Evolutionary conservation across 2,888 invertebrate genomes (phyloP).

Genomic region (Acrobasis suavella): DNA sequence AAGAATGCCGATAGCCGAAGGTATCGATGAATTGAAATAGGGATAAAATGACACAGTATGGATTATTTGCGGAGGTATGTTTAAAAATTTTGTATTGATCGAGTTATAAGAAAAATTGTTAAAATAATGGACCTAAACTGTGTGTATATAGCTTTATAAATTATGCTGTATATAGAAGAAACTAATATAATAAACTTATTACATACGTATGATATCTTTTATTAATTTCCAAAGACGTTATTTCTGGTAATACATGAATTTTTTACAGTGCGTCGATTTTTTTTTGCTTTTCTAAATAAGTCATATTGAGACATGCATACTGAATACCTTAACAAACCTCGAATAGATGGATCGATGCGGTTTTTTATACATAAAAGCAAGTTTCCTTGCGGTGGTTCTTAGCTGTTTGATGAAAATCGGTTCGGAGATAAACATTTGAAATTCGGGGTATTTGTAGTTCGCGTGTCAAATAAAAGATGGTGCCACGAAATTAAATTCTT

Average conservation of each 20-base stretch:
- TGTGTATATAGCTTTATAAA: slow-evolving; percentile 69
- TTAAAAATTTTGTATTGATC: slow-evolving; percentile 35
- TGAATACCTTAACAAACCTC: too few species aligned
- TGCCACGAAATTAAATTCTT: too few species aligned
- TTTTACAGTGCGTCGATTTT: too few species aligned
- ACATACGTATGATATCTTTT: slow-evolving; percentile 36
- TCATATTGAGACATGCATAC: too few species aligned
- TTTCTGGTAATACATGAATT: not conserved
- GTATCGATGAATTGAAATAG: not conserved
- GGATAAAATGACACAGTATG: not conserved
- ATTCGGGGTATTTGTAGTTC: too few species aligned
- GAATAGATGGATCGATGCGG: too few species aligned
- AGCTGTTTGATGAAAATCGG: too few species aligned
- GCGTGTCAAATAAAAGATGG: too few species aligned
- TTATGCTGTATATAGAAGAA: slow-evolving; percentile 66
- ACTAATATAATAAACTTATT: slow-evolving; percentile 58
- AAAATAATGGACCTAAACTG: slow-evolving; percentile 67
- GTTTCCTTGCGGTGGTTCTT: too few species aligned
- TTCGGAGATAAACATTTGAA: too few species aligned
- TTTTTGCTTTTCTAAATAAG: too few species aligned
- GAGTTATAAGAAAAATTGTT: slow-evolving; percentile 33
- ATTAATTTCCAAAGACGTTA: slow-evolving; percentile 23
- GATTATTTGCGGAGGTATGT: slow-evolving; percentile 12
- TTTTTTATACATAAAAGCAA: too few species aligned
- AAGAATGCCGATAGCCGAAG: not conserved